Evolutionary conservation across 2,113 vertebrate species (phyloP).

Genomic region (Euleptes europaea): DNA sequence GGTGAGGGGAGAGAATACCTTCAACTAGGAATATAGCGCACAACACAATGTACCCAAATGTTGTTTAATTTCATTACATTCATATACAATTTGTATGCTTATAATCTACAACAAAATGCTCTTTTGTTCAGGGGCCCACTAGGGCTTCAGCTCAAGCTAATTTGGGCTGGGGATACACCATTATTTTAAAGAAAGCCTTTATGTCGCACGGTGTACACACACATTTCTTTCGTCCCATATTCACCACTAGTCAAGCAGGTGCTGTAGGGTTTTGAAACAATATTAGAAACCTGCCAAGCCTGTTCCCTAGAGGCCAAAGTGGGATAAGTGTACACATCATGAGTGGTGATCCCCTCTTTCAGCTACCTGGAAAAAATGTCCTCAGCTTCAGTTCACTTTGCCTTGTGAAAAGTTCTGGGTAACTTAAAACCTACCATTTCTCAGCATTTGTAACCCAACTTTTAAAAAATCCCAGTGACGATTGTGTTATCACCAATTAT

Average conservation of each 20-base stretch:
- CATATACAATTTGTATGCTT: background rate
- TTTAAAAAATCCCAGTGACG: too few species aligned
- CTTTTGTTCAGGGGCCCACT: background rate
- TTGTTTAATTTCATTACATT: background rate
- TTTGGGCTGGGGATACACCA: background rate
- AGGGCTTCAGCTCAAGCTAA: background rate
- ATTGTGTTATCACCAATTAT: too few species aligned
- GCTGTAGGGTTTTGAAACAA: background rate
- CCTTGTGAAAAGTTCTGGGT: background rate
- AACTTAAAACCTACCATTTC: background rate
- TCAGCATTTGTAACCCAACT: background rate
- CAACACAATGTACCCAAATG: background rate
- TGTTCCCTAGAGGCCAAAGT: background rate
- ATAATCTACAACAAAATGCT: background rate
- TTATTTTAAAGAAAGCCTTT: background rate
- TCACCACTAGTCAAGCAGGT: background rate
- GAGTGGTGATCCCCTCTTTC: background rate
- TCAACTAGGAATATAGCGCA: background rate
- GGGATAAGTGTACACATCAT: background rate
- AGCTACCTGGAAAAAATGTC: background rate
- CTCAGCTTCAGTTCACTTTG: background rate
- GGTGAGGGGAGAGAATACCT: background rate
- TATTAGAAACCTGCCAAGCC: background rate
- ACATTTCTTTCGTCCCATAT: background rate
- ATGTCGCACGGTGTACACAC: background rate